A percentile compares a stretch with the other conserved stretches of the same genome.
phyloP scores from a whole-genome alignment of 1,140 invertebrate genomes.

The Drosophila ironensis region DNA sequence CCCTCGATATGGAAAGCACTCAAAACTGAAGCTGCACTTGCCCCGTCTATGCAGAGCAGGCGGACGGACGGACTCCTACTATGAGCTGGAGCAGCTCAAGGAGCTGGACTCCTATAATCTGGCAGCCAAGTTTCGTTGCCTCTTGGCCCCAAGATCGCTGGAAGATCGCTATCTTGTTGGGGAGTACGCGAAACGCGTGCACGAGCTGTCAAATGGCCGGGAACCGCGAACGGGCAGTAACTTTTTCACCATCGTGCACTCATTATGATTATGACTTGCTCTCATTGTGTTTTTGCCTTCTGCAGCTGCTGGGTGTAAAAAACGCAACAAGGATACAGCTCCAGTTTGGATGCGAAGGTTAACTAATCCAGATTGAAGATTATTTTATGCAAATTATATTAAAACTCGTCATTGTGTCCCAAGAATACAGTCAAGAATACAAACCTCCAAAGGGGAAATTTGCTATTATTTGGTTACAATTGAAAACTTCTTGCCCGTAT shows the following conservation, averaged over 20 bases:
- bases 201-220: slow-evolving; percentile 70
- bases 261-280: slow-evolving; percentile 74
- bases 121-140: neutral
- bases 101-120: too few species aligned
- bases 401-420: too few species aligned
- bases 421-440: too few species aligned
- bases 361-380: too few species aligned
- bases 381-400: too few species aligned
- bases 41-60: slow-evolving; percentile 66
- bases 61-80: slow-evolving; percentile 30
- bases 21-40: slow-evolving; percentile 65
- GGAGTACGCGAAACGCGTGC: slow-evolving; percentile 71
- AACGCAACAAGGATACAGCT: neutral
- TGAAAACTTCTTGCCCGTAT: too few species aligned
- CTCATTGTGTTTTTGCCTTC: slow-evolving; percentile 2
- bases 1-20: slow-evolving; percentile 74
- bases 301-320: slow-evolving; percentile 38
- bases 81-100: neutral
- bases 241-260: slow-evolving; percentile 65
- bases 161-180: slow-evolving; percentile 49
- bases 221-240: slow-evolving; percentile 11
- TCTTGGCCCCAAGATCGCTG: neutral
- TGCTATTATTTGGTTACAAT: too few species aligned
- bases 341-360: neutral
- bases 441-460: too few species aligned